phyloP scores from a whole-genome alignment of 2,888 invertebrate genomes.

The Limnephilus rhombicus region DNA sequence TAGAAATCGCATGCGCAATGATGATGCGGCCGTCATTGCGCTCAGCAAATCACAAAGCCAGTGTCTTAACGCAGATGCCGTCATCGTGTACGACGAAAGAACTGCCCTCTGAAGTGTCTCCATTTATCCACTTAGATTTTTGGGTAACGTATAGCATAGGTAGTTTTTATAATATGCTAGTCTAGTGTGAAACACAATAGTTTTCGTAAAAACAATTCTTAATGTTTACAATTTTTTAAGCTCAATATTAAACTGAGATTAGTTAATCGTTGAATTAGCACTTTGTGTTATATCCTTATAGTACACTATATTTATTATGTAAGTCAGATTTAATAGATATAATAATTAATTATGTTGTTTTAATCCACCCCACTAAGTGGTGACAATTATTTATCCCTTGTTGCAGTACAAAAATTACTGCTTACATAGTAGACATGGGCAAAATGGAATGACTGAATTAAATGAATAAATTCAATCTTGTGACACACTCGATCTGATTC shows the following conservation, averaged over 20 bases:
- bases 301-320: neutral
- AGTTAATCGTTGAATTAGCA: neutral
- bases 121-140: neutral
- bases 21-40: slow-evolving; percentile 89
- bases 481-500: too few relatives aligned
- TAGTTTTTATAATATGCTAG: slow-evolving; percentile 9
- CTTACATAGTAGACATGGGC: too few relatives aligned
- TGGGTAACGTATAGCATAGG: neutral
- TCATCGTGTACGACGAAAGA: slow-evolving; percentile 89
- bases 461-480: too few relatives aligned
- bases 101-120: slow-evolving; percentile 80
- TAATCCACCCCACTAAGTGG: neutral
- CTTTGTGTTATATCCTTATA: neutral
- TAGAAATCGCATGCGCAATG: slow-evolving; percentile 88
- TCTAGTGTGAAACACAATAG: neutral
- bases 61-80: slow-evolving; percentile 86
- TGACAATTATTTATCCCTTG: neutral
- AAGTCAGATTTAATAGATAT: neutral
- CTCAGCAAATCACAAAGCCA: slow-evolving; percentile 85
- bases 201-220: neutral
- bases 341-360: neutral
- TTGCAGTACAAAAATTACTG: neutral
- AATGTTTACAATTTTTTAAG: neutral
- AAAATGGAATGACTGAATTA: too few relatives aligned
- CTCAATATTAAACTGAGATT: neutral